Evolutionary conservation across 2,797 vertebrate genomes (phyloP).

Genomic region (Coregonus sp.): DNA sequence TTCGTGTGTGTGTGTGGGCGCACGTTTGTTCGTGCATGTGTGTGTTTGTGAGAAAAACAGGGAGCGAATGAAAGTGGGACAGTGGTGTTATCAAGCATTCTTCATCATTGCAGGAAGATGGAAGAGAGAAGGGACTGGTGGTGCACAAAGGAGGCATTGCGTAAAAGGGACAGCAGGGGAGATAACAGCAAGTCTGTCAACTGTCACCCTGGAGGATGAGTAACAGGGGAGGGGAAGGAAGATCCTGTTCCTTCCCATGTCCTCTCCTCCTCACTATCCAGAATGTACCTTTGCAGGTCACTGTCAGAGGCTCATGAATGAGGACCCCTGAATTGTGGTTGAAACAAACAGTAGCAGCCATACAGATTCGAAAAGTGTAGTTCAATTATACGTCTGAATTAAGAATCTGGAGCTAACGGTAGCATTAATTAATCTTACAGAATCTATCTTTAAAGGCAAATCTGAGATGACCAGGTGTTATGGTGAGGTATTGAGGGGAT

Average conservation of each 20-base stretch:
- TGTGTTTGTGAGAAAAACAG: conserved; percentile 2
- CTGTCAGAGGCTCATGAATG: conserved; percentile 69
- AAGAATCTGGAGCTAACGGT: not conserved
- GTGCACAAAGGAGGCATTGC: conserved; percentile 43
- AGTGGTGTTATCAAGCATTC: conserved; percentile 58
- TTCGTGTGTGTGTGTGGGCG: not conserved
- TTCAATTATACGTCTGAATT: not conserved
- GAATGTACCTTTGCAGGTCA: conserved; percentile 72
- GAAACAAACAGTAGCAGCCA: not conserved
- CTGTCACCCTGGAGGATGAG: conserved; percentile 73
- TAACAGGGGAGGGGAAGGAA: conserved; percentile 63
- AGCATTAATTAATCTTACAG: not conserved
- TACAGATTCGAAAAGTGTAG: not conserved
- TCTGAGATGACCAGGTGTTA: not conserved
- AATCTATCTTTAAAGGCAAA: not conserved
- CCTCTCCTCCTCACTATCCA: conserved; percentile 53
- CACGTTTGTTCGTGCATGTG: not conserved
- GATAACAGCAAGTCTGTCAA: conserved; percentile 77
- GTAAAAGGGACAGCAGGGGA: conserved; percentile 46
- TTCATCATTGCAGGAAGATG: conserved; percentile 62
- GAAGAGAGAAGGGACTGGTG: conserved; percentile 51
- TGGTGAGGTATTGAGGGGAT: not conserved
- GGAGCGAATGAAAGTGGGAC: conserved; percentile 27
- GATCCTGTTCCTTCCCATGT: conserved; percentile 69
- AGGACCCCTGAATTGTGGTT: not conserved